phyloP scores from a whole-genome alignment of 2,113 vertebrate species.

The Onychostoma macrolepis region DNA sequence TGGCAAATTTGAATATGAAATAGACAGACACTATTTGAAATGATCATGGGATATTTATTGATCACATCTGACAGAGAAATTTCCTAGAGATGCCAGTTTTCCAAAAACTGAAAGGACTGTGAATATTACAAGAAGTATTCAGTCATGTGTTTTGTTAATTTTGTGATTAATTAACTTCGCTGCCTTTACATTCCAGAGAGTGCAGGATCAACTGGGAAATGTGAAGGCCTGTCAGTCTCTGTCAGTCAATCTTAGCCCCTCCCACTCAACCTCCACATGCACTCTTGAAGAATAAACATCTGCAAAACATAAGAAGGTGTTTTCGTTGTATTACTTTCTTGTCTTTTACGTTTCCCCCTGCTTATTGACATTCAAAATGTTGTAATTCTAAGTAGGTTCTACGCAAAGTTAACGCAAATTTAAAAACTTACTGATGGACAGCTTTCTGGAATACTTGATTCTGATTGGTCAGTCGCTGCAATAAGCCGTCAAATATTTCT shows the following conservation, averaged over 20 bases:
- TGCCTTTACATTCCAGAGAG: background rate
- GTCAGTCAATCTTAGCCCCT: background rate
- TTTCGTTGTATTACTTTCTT: background rate
- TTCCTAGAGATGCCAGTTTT: background rate
- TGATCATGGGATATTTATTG: background rate
- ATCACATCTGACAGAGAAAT: background rate
- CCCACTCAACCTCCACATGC: constrained; percentile 4
- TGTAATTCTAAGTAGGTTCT: background rate
- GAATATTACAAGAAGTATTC: background rate
- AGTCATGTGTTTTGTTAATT: background rate
- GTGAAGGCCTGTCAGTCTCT: background rate
- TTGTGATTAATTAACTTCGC: background rate
- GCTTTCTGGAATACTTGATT: background rate
- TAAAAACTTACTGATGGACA: background rate
- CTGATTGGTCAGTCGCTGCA: background rate
- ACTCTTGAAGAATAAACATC: background rate
- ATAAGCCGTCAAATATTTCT: background rate
- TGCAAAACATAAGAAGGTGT: background rate
- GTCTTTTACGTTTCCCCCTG: background rate
- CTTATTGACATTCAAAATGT: background rate
- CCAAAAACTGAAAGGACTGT: background rate
- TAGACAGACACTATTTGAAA: background rate
- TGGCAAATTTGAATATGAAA: background rate
- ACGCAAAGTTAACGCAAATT: background rate
- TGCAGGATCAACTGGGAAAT: background rate